These are phyloP conservation scores for Sula dactylatra DNA, from an alignment of 2,113 vertebrate genomes.

Conservation along the genomic window DNA sequence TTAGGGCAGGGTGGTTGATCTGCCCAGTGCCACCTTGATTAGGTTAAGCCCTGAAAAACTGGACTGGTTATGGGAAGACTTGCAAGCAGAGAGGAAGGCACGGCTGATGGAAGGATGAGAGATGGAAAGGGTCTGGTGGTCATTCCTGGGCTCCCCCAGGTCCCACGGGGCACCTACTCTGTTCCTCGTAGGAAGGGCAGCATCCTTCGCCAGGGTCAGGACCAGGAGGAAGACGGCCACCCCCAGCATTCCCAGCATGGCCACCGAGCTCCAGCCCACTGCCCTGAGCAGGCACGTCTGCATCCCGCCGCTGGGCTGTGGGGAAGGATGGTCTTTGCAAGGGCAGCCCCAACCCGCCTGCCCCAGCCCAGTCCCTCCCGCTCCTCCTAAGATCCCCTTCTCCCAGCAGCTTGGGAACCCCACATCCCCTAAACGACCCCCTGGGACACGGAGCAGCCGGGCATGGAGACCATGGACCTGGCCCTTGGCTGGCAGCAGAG, in stretches of 20 bases:
- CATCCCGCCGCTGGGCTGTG: background rate
- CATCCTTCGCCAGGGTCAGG: background rate
- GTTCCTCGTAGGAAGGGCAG: background rate
- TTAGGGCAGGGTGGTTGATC: background rate
- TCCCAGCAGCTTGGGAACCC: background rate
- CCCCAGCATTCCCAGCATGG: background rate
- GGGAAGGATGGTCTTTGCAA: background rate
- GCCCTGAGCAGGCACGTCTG: background rate
- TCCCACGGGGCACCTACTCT: conserved; percentile 38
- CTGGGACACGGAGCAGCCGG: background rate
- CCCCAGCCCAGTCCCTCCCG: background rate
- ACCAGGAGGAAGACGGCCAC: conserved; percentile 35
- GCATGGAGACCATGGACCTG: accelerated
- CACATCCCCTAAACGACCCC: too few relatives aligned
- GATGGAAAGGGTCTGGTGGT: background rate
- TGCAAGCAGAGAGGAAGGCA: background rate
- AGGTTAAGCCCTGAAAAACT: background rate
- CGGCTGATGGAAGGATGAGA: background rate
- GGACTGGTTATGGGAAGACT: background rate
- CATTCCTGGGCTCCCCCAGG: background rate
- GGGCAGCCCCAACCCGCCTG: background rate
- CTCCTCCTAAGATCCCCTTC: background rate
- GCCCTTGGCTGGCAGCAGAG: background rate
- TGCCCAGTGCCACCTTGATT: too few relatives aligned
- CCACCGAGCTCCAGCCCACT: background rate